Evolutionary conservation across 2,113 vertebrate species (phyloP).

Genomic region (Pelmatolapia mariae): DNA sequence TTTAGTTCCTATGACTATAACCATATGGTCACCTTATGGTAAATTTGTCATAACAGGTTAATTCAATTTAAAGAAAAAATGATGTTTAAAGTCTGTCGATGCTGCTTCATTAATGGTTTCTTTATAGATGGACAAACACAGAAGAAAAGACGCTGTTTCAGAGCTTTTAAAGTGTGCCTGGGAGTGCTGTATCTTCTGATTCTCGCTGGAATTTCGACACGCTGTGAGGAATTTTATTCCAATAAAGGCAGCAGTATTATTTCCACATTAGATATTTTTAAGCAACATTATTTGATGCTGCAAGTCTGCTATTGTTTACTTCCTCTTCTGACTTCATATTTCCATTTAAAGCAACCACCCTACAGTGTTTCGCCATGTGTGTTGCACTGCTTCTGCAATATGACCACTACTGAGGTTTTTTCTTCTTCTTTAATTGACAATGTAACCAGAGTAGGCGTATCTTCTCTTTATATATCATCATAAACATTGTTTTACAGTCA

Average conservation of each 20-base stretch:
- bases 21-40: not conserved
- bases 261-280: not conserved
- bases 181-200: not conserved
- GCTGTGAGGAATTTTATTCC: not conserved
- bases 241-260: not conserved
- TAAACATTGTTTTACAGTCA: not conserved
- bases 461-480: not conserved
- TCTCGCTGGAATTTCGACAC: not conserved
- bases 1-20: not conserved
- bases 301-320: accelerated
- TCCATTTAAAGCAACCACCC: too few species aligned
- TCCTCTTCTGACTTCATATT: not conserved
- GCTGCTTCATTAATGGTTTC: not conserved
- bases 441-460: not conserved
- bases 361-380: not conserved
- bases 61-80: not conserved
- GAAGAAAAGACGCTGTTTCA: not conserved
- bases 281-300: not conserved
- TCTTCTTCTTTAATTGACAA: not conserved
- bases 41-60: not conserved
- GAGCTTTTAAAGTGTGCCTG: not conserved
- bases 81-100: not conserved
- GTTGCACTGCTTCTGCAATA: not conserved
- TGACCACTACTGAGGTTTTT: not conserved
- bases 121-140: not conserved